Conservation (phyloP, 2,888 invertebrate genomes). For the Oscheius sp. region DNA sequence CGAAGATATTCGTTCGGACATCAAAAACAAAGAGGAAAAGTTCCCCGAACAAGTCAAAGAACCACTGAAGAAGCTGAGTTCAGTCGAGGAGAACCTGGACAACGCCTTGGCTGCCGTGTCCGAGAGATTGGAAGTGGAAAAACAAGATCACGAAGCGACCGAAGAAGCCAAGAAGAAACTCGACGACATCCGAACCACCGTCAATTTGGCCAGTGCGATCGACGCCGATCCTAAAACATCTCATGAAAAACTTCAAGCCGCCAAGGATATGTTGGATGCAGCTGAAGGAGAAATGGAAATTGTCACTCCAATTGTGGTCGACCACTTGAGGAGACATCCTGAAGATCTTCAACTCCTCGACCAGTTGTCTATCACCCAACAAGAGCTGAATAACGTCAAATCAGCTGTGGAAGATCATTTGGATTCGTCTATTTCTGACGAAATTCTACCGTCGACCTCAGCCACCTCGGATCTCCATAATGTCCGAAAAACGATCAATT, state of each 20-base stretch:
- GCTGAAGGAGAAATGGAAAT: background rate
- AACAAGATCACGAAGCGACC: background rate
- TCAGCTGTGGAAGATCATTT: constrained; percentile 1
- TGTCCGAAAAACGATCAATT: constrained; percentile 6
- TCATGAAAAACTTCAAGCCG: constrained; percentile 11
- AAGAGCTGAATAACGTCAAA: background rate
- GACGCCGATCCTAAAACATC: background rate
- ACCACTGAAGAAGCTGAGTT: constrained; percentile 19
- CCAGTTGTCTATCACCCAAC: background rate
- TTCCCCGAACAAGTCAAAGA: background rate
- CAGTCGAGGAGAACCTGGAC: constrained; percentile 19
- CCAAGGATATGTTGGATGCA: background rate
- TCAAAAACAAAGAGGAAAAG: constrained; percentile 9
- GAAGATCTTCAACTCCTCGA: background rate
- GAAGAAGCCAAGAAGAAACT: constrained; percentile 1
- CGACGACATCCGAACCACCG: background rate
- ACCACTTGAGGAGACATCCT: background rate
- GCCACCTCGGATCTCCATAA: background rate
- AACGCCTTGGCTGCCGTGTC: constrained; percentile 1
- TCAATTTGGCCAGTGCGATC: background rate
- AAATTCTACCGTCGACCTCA: background rate
- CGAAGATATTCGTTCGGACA: background rate
- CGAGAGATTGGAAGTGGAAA: background rate
- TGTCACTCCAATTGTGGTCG: background rate
- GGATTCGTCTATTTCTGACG: background rate